Evolutionary conservation across 2,797 vertebrate species (phyloP).

Genomic region (Psittacula derbiana): DNA sequence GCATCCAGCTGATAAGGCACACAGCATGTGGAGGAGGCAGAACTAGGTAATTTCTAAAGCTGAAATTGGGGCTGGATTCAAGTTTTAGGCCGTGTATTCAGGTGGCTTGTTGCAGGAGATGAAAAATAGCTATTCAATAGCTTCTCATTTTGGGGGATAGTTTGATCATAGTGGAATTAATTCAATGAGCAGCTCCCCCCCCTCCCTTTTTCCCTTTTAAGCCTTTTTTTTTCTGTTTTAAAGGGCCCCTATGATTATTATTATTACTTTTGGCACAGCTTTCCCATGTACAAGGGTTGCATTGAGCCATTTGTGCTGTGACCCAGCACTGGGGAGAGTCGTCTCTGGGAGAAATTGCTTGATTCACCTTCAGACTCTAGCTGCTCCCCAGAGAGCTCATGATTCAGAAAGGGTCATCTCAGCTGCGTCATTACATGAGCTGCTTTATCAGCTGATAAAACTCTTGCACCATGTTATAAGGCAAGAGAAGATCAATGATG

Average conservation of each 20-base stretch:
- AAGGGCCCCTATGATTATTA: neutral
- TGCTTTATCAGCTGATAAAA: neutral
- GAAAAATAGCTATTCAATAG: neutral
- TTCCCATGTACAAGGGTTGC: neutral
- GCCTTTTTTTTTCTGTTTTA: neutral
- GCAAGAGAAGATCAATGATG: neutral
- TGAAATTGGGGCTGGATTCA: neutral
- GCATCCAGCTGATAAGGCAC: neutral
- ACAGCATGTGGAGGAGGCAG: neutral
- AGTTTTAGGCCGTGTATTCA: neutral
- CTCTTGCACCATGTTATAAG: neutral
- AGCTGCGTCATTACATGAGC: neutral
- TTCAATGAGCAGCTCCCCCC: neutral
- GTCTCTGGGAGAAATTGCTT: neutral
- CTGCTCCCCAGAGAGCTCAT: neutral
- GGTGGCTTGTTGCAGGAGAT: neutral
- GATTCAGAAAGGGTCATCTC: neutral
- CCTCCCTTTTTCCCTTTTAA: no score
- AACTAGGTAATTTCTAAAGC: neutral
- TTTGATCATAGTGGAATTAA: neutral
- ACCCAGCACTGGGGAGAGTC: neutral
- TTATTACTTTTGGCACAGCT: neutral
- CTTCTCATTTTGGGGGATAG: neutral
- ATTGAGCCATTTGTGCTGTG: neutral
- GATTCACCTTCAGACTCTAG: neutral